phyloP scores from a whole-genome alignment of 2,888 invertebrate genomes.

The Leptopilina drosophilae region DNA sequence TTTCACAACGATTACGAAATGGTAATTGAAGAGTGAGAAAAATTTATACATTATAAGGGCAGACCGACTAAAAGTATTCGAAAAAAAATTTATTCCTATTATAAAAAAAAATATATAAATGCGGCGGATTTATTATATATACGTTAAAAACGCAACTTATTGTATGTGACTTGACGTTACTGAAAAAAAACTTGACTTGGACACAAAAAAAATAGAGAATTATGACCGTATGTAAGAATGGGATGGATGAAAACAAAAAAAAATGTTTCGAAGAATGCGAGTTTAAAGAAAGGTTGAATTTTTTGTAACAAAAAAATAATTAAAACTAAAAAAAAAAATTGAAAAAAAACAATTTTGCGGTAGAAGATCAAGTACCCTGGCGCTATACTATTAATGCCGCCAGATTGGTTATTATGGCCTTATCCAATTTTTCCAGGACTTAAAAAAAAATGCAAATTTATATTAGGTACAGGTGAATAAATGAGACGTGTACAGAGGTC shows the following conservation, averaged over 20 bases:
- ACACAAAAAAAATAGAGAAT: constrained; percentile 42
- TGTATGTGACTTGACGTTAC: constrained; percentile 43
- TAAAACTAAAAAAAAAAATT: constrained; percentile 43
- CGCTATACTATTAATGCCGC: constrained; percentile 69
- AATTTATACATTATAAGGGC: constrained; percentile 56
- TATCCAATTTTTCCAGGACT: constrained; percentile 77
- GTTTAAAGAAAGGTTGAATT: constrained; percentile 66
- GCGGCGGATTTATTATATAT: constrained; percentile 45
- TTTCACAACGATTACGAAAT: constrained; percentile 62
- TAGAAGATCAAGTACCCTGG: constrained; percentile 66
- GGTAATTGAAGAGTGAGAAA: constrained; percentile 42
- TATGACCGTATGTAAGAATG: constrained; percentile 28
- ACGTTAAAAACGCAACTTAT: constrained; percentile 42
- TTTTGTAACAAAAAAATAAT: constrained; percentile 65
- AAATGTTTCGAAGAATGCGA: constrained; percentile 52
- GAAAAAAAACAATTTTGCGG: constrained; percentile 46
- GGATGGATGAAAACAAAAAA: constrained; percentile 42
- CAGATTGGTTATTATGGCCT: constrained; percentile 76
- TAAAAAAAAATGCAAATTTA: constrained; percentile 74
- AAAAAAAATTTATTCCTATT: constrained; percentile 54
- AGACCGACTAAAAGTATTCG: constrained; percentile 48
- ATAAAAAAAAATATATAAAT: constrained; percentile 49
- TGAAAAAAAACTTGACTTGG: constrained; percentile 41
- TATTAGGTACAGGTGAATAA: constrained; percentile 74
- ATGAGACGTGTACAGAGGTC: constrained; percentile 70